Evolutionary conservation across 2,888 invertebrate species (phyloP).

Genomic region (Pemphredon lugubris): DNA sequence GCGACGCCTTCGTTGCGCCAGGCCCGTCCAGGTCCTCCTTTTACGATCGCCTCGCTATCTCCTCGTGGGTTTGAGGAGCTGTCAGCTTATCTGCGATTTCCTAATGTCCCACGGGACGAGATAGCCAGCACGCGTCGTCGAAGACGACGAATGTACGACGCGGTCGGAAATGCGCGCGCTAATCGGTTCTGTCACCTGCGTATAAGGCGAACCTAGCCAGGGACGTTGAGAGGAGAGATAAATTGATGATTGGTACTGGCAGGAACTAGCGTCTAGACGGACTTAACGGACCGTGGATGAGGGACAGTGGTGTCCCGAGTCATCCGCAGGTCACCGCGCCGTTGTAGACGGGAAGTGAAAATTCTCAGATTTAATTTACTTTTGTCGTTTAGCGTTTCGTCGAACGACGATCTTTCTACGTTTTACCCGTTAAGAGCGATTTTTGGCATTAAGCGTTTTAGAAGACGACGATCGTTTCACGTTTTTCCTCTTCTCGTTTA

Average conservation of each 20-base stretch:
- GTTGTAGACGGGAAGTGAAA: conserved; percentile 3
- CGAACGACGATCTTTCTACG: no score
- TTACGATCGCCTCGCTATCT: conserved; percentile 51
- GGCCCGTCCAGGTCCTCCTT: conserved; percentile 23
- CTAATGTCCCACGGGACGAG: conserved; percentile 23
- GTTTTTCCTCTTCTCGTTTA: no score
- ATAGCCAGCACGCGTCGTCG: conserved; percentile 48
- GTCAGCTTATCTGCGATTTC: conserved; percentile 61
- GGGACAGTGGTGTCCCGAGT: conserved; percentile 14
- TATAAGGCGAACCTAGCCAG: neutral
- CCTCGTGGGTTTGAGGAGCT: conserved; percentile 16
- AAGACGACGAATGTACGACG: conserved; percentile 10
- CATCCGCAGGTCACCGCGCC: conserved; percentile 8
- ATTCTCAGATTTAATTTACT: no score
- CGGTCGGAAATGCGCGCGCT: conserved; percentile 11
- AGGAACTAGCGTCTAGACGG: conserved; percentile 24
- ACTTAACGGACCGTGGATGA: conserved; percentile 51
- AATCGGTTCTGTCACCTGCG: conserved; percentile 55
- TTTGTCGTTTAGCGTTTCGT: no score
- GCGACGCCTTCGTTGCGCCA: neutral
- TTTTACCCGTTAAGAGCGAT: no score
- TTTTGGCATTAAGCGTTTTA: no score
- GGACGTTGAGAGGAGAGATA: conserved; percentile 8
- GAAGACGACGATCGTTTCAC: no score
- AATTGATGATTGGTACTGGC: conserved; percentile 41